Base-by-base conservation (phyloP, 1,140 invertebrate genomes). In the Drosophila pruinosa region DNA sequence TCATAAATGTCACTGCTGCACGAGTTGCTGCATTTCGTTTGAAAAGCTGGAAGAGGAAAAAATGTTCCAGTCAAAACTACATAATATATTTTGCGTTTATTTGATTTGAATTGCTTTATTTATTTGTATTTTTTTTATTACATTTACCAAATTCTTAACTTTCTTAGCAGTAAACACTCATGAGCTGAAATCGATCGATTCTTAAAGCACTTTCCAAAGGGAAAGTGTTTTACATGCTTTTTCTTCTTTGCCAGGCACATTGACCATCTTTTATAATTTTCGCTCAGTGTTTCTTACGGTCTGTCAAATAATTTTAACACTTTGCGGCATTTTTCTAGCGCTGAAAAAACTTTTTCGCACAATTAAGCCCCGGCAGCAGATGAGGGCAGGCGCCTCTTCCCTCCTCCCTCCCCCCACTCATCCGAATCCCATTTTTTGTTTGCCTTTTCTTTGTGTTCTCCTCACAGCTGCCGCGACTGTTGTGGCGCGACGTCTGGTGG, bases 301-400 rank as follows among this genome's bases (percentile, higher is more conserved):
- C 73, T 74, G 75, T 78, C 71, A 56, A 62, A 54, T 72, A 73
- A 54, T 76, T 75, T 78, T 34, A 65, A 78, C 78, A 81, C 69
- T 81, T 70, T 63, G 67, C 61, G 52, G 77, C 34, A 62, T 73
- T 75, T 73, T 80, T 72, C 64, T 58, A 69, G 73, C 62, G 62
- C 38, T 58, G 22, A 26, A 15, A 47, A 81, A 81, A 81, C 17
- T 82, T 81, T 81, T 78, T 74, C 79, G 52, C 74, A 78, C 79
- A 82, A 81, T 81, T 81, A 82, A 81, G 74, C 74, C n/a, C n/a
- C 36, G 54, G 4, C 10, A 28, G 56, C 50, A 64, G 21, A 10
- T 4, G 56, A 65, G 34, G 56, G 26, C 4, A 24, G 38, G 17
- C 26, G 24, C 4, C 15, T 15, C 0, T 12, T 58, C 4, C 4